phyloP scores from a whole-genome alignment of 2,113 vertebrate genomes.

The Chaetura pelagica region DNA sequence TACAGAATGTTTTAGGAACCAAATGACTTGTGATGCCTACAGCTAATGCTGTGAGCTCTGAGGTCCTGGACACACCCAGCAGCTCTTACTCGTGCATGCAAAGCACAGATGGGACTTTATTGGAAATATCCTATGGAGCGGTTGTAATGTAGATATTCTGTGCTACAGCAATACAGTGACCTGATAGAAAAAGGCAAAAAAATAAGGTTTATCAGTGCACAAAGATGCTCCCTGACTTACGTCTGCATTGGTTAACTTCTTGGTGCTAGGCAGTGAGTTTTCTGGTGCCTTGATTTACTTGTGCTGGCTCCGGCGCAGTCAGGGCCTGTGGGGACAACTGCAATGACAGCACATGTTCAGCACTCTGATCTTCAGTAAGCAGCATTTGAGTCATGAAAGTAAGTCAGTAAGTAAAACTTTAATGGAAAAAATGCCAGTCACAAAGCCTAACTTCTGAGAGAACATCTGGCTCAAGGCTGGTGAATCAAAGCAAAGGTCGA shows the following conservation, averaged over 20 bases:
- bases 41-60: background rate
- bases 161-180: rapidly evolving
- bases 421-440: background rate
- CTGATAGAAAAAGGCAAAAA: background rate
- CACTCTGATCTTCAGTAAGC: background rate
- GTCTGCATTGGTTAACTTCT: rapidly evolving
- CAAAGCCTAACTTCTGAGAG: background rate
- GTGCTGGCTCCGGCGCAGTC: background rate
- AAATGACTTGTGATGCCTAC: constrained; percentile 28
- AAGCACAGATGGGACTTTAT: background rate
- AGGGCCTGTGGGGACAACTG: rapidly evolving
- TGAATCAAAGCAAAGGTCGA: background rate
- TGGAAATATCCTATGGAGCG: background rate
- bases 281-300: background rate
- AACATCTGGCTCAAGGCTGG: background rate
- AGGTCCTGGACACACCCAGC: constrained; percentile 51
- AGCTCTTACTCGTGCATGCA: constrained; percentile 43
- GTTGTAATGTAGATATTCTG: background rate
- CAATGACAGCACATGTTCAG: background rate
- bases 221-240: background rate
- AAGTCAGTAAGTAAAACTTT: background rate
- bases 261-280: background rate
- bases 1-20: constrained; percentile 14
- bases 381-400: background rate
- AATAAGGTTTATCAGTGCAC: background rate